These are phyloP conservation scores for Imbricaverruca yamaguchii DNA, from an alignment of 2,888 invertebrate genomes.

Conservation along the genomic window DNA sequence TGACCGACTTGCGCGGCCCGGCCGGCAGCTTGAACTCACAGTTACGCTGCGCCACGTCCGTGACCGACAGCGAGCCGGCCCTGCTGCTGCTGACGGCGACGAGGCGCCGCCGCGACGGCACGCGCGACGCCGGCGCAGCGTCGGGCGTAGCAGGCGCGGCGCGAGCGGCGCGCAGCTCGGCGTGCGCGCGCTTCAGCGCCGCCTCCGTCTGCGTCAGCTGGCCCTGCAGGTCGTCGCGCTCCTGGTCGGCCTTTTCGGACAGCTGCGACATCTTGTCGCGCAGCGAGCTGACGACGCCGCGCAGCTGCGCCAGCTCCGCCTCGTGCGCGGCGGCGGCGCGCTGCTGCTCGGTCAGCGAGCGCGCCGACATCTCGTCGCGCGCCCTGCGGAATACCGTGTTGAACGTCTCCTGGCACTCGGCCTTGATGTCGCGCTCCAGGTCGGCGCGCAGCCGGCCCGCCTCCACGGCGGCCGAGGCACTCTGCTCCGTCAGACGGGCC, in stretches of 20 bases:
- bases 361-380: neutral
- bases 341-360: neutral
- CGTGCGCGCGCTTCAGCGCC: neutral
- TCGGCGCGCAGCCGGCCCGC: neutral
- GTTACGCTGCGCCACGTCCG: neutral
- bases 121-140: neutral
- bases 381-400: neutral
- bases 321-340: neutral
- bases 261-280: neutral
- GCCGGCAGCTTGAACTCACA: neutral
- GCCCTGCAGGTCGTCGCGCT: neutral
- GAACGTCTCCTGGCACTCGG: constrained; percentile 6
- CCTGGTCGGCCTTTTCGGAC: neutral
- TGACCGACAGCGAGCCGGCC: constrained; percentile 9
- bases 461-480: neutral
- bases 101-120: neutral
- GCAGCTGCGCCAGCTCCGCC: neutral
- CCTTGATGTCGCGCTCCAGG: neutral
- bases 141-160: constrained; percentile 7
- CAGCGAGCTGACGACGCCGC: neutral
- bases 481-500: neutral
- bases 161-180: constrained; percentile 23
- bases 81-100: neutral
- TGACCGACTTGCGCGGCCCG: neutral
- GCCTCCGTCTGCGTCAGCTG: constrained; percentile 9